phyloP scores from a whole-genome alignment of 2,797 vertebrate species.

The Gadopsis bispinosus region DNA sequence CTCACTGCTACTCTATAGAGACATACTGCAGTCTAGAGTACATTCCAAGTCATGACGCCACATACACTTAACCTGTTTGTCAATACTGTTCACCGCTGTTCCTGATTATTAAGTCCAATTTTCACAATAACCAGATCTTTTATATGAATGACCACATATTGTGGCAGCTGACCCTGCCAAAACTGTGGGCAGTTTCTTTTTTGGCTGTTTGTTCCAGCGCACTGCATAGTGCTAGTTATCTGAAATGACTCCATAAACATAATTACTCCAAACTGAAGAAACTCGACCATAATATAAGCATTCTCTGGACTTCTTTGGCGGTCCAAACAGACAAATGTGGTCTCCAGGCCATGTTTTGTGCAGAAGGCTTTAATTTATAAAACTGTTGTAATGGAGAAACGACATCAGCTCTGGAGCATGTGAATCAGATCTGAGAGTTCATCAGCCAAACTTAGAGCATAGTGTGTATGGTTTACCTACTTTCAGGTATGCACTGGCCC shows the following conservation, averaged over 20 bases:
- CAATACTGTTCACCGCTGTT: not conserved
- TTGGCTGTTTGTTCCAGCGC: constrained; percentile 12
- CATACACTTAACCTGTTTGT: not conserved
- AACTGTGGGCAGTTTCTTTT: not conserved
- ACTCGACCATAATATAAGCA: not conserved
- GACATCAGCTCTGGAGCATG: not conserved
- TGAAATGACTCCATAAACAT: not conserved
- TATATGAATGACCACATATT: not conserved
- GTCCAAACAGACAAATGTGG: constrained; percentile 23
- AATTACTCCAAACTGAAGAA: constrained; percentile 25
- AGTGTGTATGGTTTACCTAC: constrained; percentile 79
- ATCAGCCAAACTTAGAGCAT: not conserved
- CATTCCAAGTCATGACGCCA: not conserved
- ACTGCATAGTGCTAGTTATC: constrained; percentile 10
- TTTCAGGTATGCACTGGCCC: constrained; percentile 88
- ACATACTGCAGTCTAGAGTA: too few relatives aligned
- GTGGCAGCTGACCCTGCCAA: not conserved
- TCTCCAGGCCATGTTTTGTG: constrained; percentile 5
- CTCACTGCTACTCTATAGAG: not conserved
- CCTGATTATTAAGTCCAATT: constrained; percentile 1
- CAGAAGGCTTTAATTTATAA: constrained; percentile 29
- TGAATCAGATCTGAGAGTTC: constrained; percentile 18
- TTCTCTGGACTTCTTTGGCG: constrained; percentile 1
- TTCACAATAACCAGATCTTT: not conserved
- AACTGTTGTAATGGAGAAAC: not conserved